phyloP scores from a whole-genome alignment of 2,113 vertebrate genomes.

The Mustela lutreola region DNA sequence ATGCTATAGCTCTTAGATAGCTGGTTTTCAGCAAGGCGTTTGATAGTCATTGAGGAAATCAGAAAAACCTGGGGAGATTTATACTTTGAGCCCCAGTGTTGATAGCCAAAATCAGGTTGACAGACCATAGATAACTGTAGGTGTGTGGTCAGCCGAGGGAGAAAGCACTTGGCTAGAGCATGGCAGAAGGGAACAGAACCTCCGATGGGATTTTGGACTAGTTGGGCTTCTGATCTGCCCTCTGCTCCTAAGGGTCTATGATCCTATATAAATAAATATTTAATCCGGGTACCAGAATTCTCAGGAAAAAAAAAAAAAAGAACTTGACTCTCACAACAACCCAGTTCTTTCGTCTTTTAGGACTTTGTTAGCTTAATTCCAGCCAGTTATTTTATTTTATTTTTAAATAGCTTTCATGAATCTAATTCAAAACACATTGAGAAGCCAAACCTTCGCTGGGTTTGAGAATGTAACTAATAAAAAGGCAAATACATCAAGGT shows the following conservation, averaged over 20 bases:
- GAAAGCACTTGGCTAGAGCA: neutral
- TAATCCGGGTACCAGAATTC: slow-evolving; percentile 39
- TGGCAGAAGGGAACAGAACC: neutral
- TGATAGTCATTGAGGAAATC: slow-evolving; percentile 51
- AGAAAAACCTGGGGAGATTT: slow-evolving; percentile 47
- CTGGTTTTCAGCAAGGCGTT: slow-evolving; percentile 7
- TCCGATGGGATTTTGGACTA: neutral
- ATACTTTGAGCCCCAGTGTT: neutral
- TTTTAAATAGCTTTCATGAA: slow-evolving; percentile 78
- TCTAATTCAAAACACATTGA: slow-evolving; percentile 84
- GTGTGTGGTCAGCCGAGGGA: neutral
- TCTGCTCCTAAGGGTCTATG: neutral
- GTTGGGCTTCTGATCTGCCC: neutral
- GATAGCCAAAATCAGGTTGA: slow-evolving; percentile 23
- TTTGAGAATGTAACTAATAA: slow-evolving; percentile 81
- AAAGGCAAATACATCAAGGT: slow-evolving; percentile 72
- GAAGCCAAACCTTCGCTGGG: slow-evolving; percentile 76
- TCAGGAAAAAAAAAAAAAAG: neutral
- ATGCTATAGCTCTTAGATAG: neutral
- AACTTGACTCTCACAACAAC: neutral
- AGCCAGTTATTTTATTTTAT: slow-evolving; percentile 68
- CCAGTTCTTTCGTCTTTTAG: slow-evolving; percentile 72
- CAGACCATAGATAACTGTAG: neutral
- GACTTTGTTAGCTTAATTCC: slow-evolving; percentile 83
- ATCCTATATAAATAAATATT: slow-evolving; percentile 37